Evolutionary conservation across 1,140 invertebrate species (phyloP).

Genomic region (Tribolium madens): DNA sequence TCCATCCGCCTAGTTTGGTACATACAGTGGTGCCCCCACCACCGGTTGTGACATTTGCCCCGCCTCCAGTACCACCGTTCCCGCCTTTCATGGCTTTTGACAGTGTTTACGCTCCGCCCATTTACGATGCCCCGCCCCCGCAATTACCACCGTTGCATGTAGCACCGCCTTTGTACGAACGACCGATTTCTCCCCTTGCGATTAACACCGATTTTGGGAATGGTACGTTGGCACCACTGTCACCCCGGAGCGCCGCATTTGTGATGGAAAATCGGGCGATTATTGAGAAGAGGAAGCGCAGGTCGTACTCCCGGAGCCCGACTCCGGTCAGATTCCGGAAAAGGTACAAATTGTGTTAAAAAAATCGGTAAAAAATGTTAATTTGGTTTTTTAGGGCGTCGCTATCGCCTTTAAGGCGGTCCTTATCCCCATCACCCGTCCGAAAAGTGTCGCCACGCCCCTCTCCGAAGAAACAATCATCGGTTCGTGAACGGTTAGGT

Average conservation of each 20-base stretch:
- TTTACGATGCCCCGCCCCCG: neutral
- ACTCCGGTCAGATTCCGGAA: conserved; percentile 34
- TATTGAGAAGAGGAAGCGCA: conserved; percentile 61
- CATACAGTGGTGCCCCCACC: neutral
- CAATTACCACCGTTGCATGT: conserved; percentile 30
- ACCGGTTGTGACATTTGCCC: neutral
- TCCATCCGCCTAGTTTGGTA: neutral
- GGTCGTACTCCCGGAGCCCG: conserved; percentile 49
- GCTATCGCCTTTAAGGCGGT: conserved; percentile 49
- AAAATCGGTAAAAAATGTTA: too few relatives aligned
- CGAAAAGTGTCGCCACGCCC: neutral
- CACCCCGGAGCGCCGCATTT: conserved; percentile 65
- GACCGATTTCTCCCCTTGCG: conserved; percentile 59
- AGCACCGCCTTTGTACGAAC: conserved; percentile 45
- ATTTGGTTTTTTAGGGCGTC: conserved; percentile 11
- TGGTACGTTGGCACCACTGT: conserved; percentile 61
- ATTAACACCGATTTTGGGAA: conserved; percentile 60
- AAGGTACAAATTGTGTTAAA: conserved; percentile 44
- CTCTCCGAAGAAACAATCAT: conserved; percentile 49
- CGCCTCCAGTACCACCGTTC: neutral
- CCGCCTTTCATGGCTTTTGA: neutral
- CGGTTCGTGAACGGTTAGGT: conserved; percentile 52
- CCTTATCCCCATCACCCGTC: neutral
- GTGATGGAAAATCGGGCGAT: conserved; percentile 64
- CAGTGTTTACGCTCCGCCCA: conserved; percentile 5